Base-by-base conservation (phyloP, 2,888 invertebrate species). In the Limnephilus auricula region DNA sequence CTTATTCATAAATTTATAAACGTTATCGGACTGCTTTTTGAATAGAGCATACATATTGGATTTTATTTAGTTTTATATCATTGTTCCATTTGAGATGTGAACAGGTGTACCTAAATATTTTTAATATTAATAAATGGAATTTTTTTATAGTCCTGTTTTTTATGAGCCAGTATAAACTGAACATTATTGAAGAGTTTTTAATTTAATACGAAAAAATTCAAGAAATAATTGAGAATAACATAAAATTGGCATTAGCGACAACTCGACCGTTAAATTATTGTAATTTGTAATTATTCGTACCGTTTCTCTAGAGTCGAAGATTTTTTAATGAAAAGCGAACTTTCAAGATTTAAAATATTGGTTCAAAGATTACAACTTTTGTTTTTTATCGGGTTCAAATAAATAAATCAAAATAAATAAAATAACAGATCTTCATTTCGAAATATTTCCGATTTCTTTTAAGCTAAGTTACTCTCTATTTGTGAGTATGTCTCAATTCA, bases 1-100 rank as follows among this genome's bases (percentile, higher is more conserved):
- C 78, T 45, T 89, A 80, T 80, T 88, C 87, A 88, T 34, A 86
- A 45, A 86, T 25, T 65, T n/a, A 65, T 25, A 25, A 65, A 65
- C 65, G 65, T 65, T 65, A 65, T 65, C 65, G 65, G 65, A 65
- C 65, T n/a, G 25, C 25, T 9, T 25, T 9, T n/a, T 65, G 65
- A 65, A 65, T 65, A 65, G 65, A 25, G 25, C 25, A 9, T 9
- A 9, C 65, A 9, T 25, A 9, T 65, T 65, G 65, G 65, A n/a
- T 25, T 65, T 65, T 65, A 65, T 65, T 65, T 65, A 65, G 65
- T 65, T 65, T 65, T n/a, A 25, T 65, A 65, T 65, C 25, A 65
- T n/a, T 65, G 65, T 65, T 65, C 2, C 25, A 65, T 65, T 65
- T 25, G 65, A 65, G 65, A 65, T 65, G 9, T 25, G 25, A 65